phyloP scores from a whole-genome alignment of 1,140 invertebrate genomes.

The Pantala flavescens region DNA sequence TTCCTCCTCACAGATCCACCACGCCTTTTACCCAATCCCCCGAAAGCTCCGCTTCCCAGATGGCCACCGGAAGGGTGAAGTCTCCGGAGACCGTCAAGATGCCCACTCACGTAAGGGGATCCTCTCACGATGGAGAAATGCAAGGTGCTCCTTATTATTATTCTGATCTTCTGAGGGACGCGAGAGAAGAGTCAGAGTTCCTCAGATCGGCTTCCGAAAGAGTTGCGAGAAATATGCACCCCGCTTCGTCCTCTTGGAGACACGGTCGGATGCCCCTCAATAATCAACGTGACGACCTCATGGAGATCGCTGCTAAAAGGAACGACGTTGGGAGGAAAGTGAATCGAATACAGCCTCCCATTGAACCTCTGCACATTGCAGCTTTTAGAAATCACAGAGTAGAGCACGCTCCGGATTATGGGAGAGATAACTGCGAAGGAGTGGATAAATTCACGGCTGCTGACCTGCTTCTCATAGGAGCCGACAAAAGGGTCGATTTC shows the following conservation, averaged over 20 bases:
- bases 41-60: not conserved
- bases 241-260: not conserved
- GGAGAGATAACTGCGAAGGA: not conserved
- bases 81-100: not conserved
- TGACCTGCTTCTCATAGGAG: not conserved
- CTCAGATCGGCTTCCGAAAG: conserved; percentile 22
- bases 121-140: conserved; percentile 14
- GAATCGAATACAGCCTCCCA: conserved; percentile 49
- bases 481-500: conserved; percentile 49
- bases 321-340: conserved; percentile 65
- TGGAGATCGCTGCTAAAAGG: conserved; percentile 44
- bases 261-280: conserved; percentile 18
- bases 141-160: conserved; percentile 70
- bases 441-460: not conserved
- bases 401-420: not conserved
- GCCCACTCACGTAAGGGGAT: not conserved
- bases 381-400: not conserved
- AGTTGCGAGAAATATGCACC: conserved; percentile 18
- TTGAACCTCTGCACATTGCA: not conserved
- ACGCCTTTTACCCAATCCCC: not conserved
- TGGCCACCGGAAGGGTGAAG: not conserved
- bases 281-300: conserved; percentile 26
- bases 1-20: not conserved
- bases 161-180: conserved; percentile 52
- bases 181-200: conserved; percentile 19